These are phyloP conservation scores for Engystomops pustulosus DNA, from an alignment of 2,113 vertebrate species.

Conservation along the genomic window DNA sequence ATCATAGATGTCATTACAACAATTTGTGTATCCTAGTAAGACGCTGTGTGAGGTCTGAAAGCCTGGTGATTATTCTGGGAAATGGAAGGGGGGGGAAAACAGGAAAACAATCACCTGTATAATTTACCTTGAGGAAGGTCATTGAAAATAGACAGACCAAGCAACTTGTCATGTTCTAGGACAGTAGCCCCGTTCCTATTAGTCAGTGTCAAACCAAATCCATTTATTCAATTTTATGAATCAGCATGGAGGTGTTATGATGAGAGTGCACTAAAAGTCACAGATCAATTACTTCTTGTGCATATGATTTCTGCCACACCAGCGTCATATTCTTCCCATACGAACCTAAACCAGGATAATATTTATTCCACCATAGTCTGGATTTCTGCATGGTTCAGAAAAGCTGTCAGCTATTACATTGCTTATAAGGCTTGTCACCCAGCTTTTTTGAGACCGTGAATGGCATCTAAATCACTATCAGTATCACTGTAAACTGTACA, in stretches of 20 bases:
- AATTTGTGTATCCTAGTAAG: slow-evolving; percentile 54
- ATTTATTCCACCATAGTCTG: neutral
- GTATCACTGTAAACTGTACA: neutral
- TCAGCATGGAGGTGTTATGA: slow-evolving; percentile 26
- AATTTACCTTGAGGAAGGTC: slow-evolving; percentile 56
- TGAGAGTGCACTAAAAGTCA: neutral
- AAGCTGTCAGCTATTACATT: too few relatives aligned
- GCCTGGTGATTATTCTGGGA: slow-evolving; percentile 52
- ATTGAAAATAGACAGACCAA: slow-evolving; percentile 19
- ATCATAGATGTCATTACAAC: slow-evolving; percentile 49
- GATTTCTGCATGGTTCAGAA: neutral
- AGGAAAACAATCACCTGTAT: slow-evolving; percentile 44
- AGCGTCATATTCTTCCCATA: neutral
- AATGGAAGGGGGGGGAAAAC: slow-evolving; percentile 20
- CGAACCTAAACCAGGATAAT: neutral
- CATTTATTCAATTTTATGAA: slow-evolving; percentile 44
- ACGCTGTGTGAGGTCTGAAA: slow-evolving; percentile 42
- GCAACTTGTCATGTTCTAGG: neutral
- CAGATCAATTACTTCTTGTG: neutral
- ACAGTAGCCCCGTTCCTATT: neutral
- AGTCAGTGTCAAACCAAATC: slow-evolving; percentile 3
- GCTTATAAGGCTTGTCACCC: neutral
- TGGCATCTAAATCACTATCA: neutral
- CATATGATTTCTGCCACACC: neutral
- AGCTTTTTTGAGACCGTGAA: neutral